Evolutionary conservation across 2,888 invertebrate species (phyloP).

Genomic region (Hartigia nigra): DNA sequence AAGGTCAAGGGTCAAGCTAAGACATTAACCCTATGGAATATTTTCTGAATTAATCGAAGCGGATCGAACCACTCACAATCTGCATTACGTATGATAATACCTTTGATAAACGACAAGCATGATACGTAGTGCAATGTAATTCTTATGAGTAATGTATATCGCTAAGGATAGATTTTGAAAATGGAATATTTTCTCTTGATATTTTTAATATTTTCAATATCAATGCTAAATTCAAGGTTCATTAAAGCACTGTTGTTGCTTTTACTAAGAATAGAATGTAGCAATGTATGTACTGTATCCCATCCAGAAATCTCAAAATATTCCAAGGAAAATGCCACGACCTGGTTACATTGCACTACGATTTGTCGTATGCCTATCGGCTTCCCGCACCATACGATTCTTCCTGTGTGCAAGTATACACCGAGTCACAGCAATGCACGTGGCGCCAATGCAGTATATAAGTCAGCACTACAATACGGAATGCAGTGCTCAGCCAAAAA

Average conservation of each 20-base stretch:
- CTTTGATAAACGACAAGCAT: background rate
- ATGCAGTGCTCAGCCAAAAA: constrained; percentile 39
- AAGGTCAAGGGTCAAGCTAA: background rate
- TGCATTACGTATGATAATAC: background rate
- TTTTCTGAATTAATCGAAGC: constrained; percentile 6
- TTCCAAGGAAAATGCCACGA: background rate
- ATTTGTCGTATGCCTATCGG: background rate
- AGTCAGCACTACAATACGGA: constrained; percentile 26
- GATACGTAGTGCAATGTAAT: background rate
- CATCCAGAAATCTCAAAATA: background rate
- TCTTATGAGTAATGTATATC: background rate
- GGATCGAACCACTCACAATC: background rate
- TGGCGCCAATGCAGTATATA: background rate
- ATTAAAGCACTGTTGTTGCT: background rate
- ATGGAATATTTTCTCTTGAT: background rate
- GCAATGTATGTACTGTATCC: background rate
- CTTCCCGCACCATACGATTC: background rate
- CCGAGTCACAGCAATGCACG: background rate
- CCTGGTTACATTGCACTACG: background rate
- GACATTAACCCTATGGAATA: background rate
- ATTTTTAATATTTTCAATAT: background rate
- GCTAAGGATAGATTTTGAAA: background rate
- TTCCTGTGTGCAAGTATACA: background rate
- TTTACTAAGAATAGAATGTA: background rate
- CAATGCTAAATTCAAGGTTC: background rate